These are phyloP conservation scores for Scolanthus callimorphus DNA, from an alignment of 92 coral and sea anemone species.

Conservation along the genomic window DNA sequence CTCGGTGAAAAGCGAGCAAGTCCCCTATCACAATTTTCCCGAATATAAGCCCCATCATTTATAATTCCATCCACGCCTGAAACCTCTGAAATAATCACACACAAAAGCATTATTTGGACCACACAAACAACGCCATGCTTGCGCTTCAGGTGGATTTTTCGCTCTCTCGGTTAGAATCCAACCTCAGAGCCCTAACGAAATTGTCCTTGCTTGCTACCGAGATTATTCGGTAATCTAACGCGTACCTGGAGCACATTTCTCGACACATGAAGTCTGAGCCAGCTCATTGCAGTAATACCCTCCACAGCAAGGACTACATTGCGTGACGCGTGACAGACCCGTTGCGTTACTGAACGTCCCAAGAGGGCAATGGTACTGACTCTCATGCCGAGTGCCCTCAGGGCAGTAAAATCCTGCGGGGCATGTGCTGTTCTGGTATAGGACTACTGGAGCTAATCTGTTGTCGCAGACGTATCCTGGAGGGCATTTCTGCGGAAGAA, in stretches of 20 bases:
- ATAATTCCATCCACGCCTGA: no score
- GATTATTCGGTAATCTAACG: no score
- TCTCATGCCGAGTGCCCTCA: conserved; percentile 62
- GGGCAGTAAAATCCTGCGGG: conserved; percentile 94
- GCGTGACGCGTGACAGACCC: conserved; percentile 45
- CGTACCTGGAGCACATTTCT: conserved; percentile 81
- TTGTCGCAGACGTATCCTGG: conserved; percentile 92
- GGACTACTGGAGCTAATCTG: conserved; percentile 76
- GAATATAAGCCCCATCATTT: no score
- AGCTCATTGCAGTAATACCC: conserved; percentile 91
- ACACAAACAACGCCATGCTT: no score
- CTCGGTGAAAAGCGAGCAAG: no score
- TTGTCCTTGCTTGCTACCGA: no score
- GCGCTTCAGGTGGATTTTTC: no score
- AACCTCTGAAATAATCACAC: no score
- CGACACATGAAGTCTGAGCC: conserved; percentile 78
- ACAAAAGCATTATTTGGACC: no score
- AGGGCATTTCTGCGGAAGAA: conserved; percentile 69
- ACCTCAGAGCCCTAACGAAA: no score
- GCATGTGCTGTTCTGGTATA: conserved; percentile 91
- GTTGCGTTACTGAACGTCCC: conserved; percentile 87
- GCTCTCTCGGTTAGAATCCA: no score
- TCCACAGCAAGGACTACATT: conserved; percentile 93
- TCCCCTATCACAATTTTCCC: no score
- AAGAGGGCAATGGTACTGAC: conserved; percentile 80